Evolutionary conservation across 1,140 invertebrate species (phyloP).

Genomic region (Mercenaria mercenaria): DNA sequence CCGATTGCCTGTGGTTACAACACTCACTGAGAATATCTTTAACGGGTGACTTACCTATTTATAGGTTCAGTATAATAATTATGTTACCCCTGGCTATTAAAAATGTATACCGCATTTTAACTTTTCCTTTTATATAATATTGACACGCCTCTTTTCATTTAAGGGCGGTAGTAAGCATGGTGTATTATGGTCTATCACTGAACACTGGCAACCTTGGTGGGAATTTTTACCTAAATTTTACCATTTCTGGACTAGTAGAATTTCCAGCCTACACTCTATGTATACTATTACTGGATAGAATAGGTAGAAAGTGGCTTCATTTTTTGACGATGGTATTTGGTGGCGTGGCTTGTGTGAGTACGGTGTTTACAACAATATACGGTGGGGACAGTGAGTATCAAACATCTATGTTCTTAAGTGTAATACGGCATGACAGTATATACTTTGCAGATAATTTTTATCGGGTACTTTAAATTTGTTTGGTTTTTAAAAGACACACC

Average conservation of each 20-base stretch:
- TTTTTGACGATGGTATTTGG: slow-evolving; percentile 65
- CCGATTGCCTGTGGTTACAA: too few species aligned
- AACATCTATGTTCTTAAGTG: background rate
- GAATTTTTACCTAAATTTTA: slow-evolving; percentile 81
- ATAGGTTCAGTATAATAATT: too few species aligned
- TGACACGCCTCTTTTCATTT: background rate
- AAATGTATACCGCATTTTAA: too few species aligned
- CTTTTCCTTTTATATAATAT: too few species aligned
- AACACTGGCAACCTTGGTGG: slow-evolving; percentile 77
- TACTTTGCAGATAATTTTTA: background rate
- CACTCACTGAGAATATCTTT: too few species aligned
- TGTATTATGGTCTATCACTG: slow-evolving; percentile 89
- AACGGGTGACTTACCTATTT: too few species aligned
- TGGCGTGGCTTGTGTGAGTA: slow-evolving; percentile 64
- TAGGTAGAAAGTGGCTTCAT: slow-evolving; percentile 68
- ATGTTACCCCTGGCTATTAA: too few species aligned
- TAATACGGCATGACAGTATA: background rate
- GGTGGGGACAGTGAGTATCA: slow-evolving; percentile 45
- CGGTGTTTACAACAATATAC: slow-evolving; percentile 68
- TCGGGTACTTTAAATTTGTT: background rate
- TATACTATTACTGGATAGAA: slow-evolving; percentile 69
- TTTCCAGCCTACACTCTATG: slow-evolving; percentile 88
- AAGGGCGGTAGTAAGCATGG: slow-evolving; percentile 87
- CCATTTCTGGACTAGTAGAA: slow-evolving; percentile 89
- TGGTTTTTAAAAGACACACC: background rate